Percentiles rank a stretch among this genome's conserved stretches.
Conservation (phyloP, 2,113 vertebrate species). For the Osmerus mordax region DNA sequence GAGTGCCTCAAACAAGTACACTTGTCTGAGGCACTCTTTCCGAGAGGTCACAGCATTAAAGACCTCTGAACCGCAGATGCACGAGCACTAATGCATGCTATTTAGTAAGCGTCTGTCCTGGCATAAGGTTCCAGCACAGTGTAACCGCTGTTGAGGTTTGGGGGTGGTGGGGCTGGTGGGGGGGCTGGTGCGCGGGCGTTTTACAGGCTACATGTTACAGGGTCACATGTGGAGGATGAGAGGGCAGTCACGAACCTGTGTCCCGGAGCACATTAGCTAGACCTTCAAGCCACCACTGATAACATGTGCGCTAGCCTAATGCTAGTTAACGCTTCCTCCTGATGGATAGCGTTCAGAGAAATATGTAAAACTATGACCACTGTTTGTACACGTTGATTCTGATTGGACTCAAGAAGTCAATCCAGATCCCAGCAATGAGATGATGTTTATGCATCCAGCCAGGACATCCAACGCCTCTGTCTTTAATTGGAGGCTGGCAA, state of each 20-base stretch:
- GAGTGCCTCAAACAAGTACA: slow-evolving; percentile 52
- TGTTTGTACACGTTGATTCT: slow-evolving; percentile 24
- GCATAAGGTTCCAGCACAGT: slow-evolving; percentile 47
- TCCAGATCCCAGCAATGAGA: slow-evolving; percentile 22
- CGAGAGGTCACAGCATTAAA: slow-evolving; percentile 53
- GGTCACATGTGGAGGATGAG: slow-evolving; percentile 57
- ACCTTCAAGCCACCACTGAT: slow-evolving; percentile 3
- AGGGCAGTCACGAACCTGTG: slow-evolving; percentile 42
- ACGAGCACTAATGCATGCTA: slow-evolving; percentile 53
- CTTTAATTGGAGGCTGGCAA: slow-evolving; percentile 49
- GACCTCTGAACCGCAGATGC: slow-evolving; percentile 57
- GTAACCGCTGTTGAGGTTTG: slow-evolving; percentile 10
- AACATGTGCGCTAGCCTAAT: neutral
- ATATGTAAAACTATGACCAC: slow-evolving; percentile 20
- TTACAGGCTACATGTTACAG: slow-evolving; percentile 42
- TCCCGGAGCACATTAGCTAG: neutral
- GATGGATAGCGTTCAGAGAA: slow-evolving; percentile 12
- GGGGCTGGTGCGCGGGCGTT: slow-evolving; percentile 47
- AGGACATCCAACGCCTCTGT: slow-evolving; percentile 23
- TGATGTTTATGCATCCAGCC: slow-evolving; percentile 13
- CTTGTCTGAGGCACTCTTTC: slow-evolving; percentile 14
- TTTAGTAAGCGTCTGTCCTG: slow-evolving; percentile 52
- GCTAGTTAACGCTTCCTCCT: neutral
- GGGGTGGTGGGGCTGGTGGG: slow-evolving; percentile 25
- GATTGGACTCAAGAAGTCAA: neutral